Percentiles rank a stretch among this genome's conserved stretches.
Evolutionary conservation across 2,888 invertebrate species (phyloP).

Genomic region (Drosophila nr. medialis): DNA sequence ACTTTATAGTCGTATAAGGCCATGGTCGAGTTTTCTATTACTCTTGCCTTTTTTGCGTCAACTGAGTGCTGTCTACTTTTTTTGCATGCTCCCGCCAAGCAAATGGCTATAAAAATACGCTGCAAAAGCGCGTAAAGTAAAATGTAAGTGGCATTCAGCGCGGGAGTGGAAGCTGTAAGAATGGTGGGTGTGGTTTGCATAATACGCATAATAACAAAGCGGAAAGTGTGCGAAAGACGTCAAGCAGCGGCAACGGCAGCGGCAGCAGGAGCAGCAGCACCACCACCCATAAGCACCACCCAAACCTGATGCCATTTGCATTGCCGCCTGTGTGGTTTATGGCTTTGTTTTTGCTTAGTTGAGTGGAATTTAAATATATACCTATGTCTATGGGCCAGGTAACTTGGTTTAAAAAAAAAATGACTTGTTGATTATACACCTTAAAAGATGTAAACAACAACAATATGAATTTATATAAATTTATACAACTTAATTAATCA

Average conservation of each 20-base stretch:
- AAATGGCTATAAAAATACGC: slow-evolving; percentile 66
- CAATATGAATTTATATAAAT: slow-evolving; percentile 13
- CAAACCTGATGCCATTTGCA: slow-evolving; percentile 47
- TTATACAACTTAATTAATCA: background rate
- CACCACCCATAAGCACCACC: background rate
- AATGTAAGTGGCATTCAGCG: slow-evolving; percentile 69
- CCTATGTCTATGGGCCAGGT: slow-evolving; percentile 8
- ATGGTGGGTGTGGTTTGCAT: slow-evolving; percentile 61
- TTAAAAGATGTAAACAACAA: slow-evolving; percentile 37
- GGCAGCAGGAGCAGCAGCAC: slow-evolving; percentile 19
- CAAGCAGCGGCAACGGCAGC: slow-evolving; percentile 43
- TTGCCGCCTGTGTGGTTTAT: slow-evolving; percentile 66
- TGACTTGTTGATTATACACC: slow-evolving; percentile 52
- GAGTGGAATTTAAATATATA: slow-evolving; percentile 49
- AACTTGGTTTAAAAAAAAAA: slow-evolving; percentile 4
- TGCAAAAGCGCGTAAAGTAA: slow-evolving; percentile 75
- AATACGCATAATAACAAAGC: slow-evolving; percentile 79
- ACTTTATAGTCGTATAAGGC: slow-evolving; percentile 29
- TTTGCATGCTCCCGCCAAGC: slow-evolving; percentile 34
- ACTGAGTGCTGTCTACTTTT: slow-evolving; percentile 46
- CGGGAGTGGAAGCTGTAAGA: slow-evolving; percentile 6
- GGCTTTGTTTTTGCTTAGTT: slow-evolving; percentile 67
- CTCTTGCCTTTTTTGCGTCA: slow-evolving; percentile 9
- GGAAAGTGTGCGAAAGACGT: slow-evolving; percentile 73
- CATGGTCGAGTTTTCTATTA: slow-evolving; percentile 2